Conservation (phyloP, 2,888 invertebrate genomes). For the Leptopterna dolabrata region DNA sequence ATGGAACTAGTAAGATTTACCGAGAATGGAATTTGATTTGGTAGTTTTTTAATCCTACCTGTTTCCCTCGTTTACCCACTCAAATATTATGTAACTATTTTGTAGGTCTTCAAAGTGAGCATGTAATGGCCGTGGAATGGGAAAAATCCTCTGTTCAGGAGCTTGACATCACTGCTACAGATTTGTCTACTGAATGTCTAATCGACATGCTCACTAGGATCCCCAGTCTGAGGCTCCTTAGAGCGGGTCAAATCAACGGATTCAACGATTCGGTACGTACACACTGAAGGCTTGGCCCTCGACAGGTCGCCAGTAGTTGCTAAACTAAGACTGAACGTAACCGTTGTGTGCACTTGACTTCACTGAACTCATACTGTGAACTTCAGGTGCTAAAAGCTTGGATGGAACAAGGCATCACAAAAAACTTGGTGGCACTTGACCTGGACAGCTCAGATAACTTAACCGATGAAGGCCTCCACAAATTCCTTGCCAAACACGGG, state of each 20-base stretch:
- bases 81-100: neutral
- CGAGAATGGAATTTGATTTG: no score
- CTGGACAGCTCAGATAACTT: slow-evolving; percentile 96
- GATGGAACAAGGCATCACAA: slow-evolving; percentile 84
- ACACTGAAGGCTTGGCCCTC: no score
- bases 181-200: slow-evolving; percentile 92
- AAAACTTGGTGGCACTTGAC: slow-evolving; percentile 87
- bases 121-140: slow-evolving; percentile 97
- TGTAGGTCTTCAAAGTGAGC: slow-evolving; percentile 70
- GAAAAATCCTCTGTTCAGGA: slow-evolving; percentile 95
- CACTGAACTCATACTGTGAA: neutral
- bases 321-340: no score
- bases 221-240: slow-evolving; percentile 86
- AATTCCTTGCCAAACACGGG: slow-evolving; percentile 91
- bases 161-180: slow-evolving; percentile 96
- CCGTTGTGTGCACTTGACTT: no score
- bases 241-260: slow-evolving; percentile 97
- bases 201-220: slow-evolving; percentile 91
- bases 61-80: no score
- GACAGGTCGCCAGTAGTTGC: no score
- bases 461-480: slow-evolving; percentile 90
- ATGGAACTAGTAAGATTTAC: slow-evolving; percentile 87
- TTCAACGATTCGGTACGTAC: slow-evolving; percentile 86
- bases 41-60: no score
- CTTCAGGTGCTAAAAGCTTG: slow-evolving; percentile 84